Base-by-base conservation (phyloP, 1,140 invertebrate genomes). In the Brachionus angularis region DNA sequence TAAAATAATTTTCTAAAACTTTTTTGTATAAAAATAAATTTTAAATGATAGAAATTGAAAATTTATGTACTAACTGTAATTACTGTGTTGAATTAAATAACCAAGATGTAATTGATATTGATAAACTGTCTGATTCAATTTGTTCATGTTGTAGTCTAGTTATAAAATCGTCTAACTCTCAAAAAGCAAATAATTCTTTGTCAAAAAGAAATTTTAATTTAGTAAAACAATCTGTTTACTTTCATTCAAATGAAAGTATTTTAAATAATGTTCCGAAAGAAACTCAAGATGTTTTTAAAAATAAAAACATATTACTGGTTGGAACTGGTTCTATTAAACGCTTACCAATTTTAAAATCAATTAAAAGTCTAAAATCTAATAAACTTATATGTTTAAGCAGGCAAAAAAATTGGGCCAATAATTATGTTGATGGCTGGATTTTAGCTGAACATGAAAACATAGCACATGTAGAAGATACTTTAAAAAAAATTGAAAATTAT, bases 401-500 rank as follows among this genome's bases (percentile, higher is more conserved):
- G 5, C 16, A 46, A 10, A 46, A 31, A 23, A 46, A 7, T 0
- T 67, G 62, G 62, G 62, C 62, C 1, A 5, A 33, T 23, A 21
- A 23, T 12, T 47, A 36, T 47, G 46, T 46, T 36, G 62, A 67
- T 34, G 62, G 47, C 18, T 67, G 62, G 62, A 67, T 67, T n/a
- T 2, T n/a, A 3, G 62, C 42, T 0, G 62, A 67, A 33, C 23
- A 31, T 31, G 31, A 47, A 21, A 50, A 67, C n/a, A 16, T 67
- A 23, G 39, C 8, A 16, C 46, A 67, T 31, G 47, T 47, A 16
- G 21, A 67, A 50, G 18, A 46, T 12, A 67, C 42, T 34, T 21
- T 50, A 47, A 18, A 34, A 14, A 27, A 3, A 18, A 27, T 67
- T 27, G 3, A 34, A 23, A 29, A 50, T 21, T 67, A 67, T 8